A percentile compares a stretch with the other conserved stretches of the same genome.
Conservation (phyloP, 2,888 invertebrate species). For the Ectemnius continuus region DNA sequence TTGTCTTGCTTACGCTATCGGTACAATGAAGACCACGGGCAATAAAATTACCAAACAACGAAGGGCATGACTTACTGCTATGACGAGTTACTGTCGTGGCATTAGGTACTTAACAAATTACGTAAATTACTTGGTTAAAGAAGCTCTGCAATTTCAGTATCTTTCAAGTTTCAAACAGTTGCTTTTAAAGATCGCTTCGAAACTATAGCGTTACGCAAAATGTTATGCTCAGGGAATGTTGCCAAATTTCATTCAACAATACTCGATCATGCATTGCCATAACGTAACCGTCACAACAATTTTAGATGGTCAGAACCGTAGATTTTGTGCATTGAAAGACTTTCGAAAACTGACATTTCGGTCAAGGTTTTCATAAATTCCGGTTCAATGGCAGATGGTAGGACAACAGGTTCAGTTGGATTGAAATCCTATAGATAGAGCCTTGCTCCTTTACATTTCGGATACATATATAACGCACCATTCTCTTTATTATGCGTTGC, state of each 20-base stretch:
- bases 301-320: no score
- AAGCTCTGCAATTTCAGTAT: neutral
- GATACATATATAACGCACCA: no score
- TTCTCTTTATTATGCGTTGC: no score
- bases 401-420: no score
- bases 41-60: constrained; percentile 52
- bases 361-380: no score
- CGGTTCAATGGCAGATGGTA: no score
- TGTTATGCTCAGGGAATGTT: constrained; percentile 69
- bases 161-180: constrained; percentile 9
- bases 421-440: no score
- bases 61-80: constrained; percentile 62
- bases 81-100: constrained; percentile 66
- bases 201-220: constrained; percentile 51
- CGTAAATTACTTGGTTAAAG: constrained; percentile 50
- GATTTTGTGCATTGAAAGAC: no score
- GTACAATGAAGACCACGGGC: constrained; percentile 52
- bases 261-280: constrained; percentile 13
- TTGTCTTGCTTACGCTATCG: constrained; percentile 4
- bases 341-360: no score
- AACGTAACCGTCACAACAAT: no score
- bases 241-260: constrained; percentile 61
- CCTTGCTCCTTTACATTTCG: no score
- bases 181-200: constrained; percentile 32
- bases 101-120: constrained; percentile 69